Base-by-base conservation (phyloP, 1,140 invertebrate species). In the Papilio machaon region DNA sequence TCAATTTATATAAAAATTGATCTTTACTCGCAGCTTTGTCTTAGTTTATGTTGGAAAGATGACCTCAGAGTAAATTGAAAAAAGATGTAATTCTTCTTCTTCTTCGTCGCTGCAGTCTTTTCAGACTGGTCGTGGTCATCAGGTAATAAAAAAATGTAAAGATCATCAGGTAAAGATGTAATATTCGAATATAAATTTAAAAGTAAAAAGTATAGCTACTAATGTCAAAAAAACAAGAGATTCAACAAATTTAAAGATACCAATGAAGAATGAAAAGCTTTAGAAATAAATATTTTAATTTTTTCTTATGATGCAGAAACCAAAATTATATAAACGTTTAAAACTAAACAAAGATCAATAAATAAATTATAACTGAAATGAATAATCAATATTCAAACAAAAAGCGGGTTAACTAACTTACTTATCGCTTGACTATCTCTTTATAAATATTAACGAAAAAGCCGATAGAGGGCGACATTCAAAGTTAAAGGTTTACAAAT, bases 361-460 rank as follows among this genome's bases (percentile, higher is more conserved):
- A 70, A 70, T 23, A 13, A 64, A 64, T 4, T 30, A 13, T 30
- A 13, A 30, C 8, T 30, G 73, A 81, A 73, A 74, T 83, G 82
- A 86, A 89, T 86, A 82, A 83, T 84, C 17, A 58, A 19, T 86
- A 86, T 90, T 88, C 85, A 86, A 85, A 86, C 85, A 88, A 86
- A 83, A 85, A 81, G 73, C 52, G 52, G 78, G 80, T 85, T 83
- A 86, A 85, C 81, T 83, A 86, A 85, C 81, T 81, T 80, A 84
- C 77, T 85, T 85, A 83, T 85, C 85, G 82, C 78, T 80, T 81
- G 81, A 82, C 85, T 84, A 83, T 83, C 80, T 82, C 74, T 80
- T 79, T 79, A 82, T 78, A 78, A 78, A 78, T 78, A 78, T 78
- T 60, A 83, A 86, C 82, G 84, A 82, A 83, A 80, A 81, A 60